These are phyloP conservation scores for Hecatera dysodea DNA, from an alignment of 2,888 invertebrate genomes.

Conservation along the genomic window DNA sequence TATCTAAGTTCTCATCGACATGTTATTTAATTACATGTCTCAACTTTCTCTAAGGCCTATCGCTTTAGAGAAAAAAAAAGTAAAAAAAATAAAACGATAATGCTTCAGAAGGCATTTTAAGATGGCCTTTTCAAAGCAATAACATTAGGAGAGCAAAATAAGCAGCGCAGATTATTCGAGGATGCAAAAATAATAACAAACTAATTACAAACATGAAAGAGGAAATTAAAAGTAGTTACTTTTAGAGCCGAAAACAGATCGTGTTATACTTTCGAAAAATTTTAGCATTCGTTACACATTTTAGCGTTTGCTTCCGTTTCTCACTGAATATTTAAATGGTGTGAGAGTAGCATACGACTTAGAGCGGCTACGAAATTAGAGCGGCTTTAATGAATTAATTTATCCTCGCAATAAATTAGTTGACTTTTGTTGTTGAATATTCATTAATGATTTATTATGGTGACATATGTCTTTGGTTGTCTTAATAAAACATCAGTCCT, in stretches of 20 bases:
- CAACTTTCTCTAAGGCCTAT: no score
- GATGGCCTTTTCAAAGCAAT: not conserved
- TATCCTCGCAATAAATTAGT: slow-evolving; percentile 6
- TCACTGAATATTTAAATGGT: slow-evolving; percentile 34
- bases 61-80: no score
- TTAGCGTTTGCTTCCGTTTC: slow-evolving; percentile 50
- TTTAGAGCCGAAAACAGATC: slow-evolving; percentile 39
- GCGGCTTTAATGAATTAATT: slow-evolving; percentile 6
- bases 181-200: slow-evolving; percentile 43
- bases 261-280: slow-evolving; percentile 61
- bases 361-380: no score
- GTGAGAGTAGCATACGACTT: slow-evolving; percentile 24
- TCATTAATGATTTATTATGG: slow-evolving; percentile 11
- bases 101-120: not conserved
- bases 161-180: not conserved
- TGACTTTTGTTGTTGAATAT: not conserved
- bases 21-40: slow-evolving; percentile 2
- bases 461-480: not conserved
- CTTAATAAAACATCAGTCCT: not conserved
- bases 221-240: slow-evolving; percentile 47
- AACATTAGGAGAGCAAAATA: not conserved
- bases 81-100: no score
- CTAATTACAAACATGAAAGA: slow-evolving; percentile 40
- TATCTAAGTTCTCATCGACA: not conserved
- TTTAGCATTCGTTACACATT: slow-evolving; percentile 60